Evolutionary conservation across 2,113 vertebrate species (phyloP).

Genomic region (Mirza zaza): DNA sequence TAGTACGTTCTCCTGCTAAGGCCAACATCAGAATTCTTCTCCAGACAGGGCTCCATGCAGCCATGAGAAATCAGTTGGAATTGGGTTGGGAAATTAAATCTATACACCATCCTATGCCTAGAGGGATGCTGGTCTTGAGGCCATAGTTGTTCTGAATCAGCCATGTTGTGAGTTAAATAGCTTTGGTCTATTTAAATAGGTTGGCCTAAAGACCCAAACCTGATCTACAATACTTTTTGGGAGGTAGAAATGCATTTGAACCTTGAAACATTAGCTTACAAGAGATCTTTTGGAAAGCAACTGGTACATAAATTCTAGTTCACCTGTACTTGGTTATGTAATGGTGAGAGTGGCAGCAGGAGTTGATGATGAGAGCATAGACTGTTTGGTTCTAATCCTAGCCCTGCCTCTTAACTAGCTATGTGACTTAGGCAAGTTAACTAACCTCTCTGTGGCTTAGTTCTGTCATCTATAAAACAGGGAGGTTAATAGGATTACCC

Average conservation of each 20-base stretch:
- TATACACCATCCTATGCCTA: neutral
- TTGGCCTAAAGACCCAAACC: neutral
- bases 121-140: neutral
- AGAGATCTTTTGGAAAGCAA: neutral
- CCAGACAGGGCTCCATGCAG: neutral
- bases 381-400: neutral
- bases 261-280: neutral
- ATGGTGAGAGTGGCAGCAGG: accelerated
- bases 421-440: neutral
- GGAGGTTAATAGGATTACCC: neutral
- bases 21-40: neutral
- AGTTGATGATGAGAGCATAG: neutral
- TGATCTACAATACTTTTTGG: neutral
- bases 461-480: neutral
- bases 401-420: neutral
- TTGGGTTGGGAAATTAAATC: neutral
- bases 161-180: neutral
- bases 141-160: neutral
- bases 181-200: neutral
- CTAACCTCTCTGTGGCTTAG: neutral
- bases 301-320: neutral
- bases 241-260: neutral
- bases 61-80: neutral
- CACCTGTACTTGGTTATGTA: neutral
- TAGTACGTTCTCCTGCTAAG: neutral